Base-by-base conservation (phyloP, 2,888 invertebrate species). In the Spialia ferax region DNA sequence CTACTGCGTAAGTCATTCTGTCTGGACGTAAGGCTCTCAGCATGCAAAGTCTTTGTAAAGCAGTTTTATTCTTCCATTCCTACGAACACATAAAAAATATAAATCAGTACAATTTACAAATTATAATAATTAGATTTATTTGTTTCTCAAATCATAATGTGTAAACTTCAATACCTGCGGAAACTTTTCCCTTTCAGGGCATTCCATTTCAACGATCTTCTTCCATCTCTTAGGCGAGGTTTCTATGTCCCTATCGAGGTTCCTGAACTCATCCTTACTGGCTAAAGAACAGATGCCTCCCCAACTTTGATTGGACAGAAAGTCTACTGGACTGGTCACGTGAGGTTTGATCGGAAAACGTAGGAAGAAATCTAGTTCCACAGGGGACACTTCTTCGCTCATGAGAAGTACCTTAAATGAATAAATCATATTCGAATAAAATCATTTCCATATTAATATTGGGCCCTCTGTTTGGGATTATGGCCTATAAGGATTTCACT, bases 211-310 rank as follows among this genome's bases (percentile, higher is more conserved):
- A 1, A 99, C 97, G 78, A 99, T 96, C 89, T 99, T 99, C 87
- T 99, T 99, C 99, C 99, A 99, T 67, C 99, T 95, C 84, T 99
- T 99, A n/a, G 98, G 97, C 0, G 98, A 98, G 3, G 97, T 98
- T 89, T 99, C 99, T 76, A 99, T 99, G 84, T 99, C 99, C 71
- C 99, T 95, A 85, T 99, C 99, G 69, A 99, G 94, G 87, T 99
- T 99, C 73, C 97, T 95, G 85, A 98, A 99, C 84, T 99, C 99
- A 77, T 99, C 99, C 90, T 97, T 96, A 62, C 96, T 95, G 26
- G 98, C 96, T 70, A 99, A 94, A 76, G 98, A 97, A 87, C 99
- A 98, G 76, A 99, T 97, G 18, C 98, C 99, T 69, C 99, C 99
- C 99, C 99, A 99, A 80, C 97, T 97, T 72, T 95, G 95, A 85